Percentiles rank a stretch among this genome's conserved stretches.
Conservation (phyloP, 2,888 invertebrate genomes). For the Byasa hedistus region DNA sequence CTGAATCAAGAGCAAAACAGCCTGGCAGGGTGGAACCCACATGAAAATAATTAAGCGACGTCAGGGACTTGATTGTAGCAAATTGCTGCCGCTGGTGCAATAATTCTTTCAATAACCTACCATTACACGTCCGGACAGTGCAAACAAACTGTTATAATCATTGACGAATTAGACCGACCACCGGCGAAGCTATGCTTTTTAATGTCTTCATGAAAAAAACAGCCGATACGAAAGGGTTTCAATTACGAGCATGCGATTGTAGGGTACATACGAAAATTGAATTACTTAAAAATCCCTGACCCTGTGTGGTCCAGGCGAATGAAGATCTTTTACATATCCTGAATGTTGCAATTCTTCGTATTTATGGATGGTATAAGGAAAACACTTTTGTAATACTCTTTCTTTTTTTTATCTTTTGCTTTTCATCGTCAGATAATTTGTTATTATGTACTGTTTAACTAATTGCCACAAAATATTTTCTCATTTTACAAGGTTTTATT, state of each 20-base stretch:
- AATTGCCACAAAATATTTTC: background rate
- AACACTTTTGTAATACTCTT: background rate
- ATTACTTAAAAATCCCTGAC: conserved; percentile 26
- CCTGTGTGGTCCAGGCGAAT: conserved; percentile 26
- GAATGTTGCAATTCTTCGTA: background rate
- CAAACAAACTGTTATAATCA: conserved; percentile 64
- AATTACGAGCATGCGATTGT: conserved; percentile 30
- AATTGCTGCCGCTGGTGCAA: conserved; percentile 62
- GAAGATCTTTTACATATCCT: conserved; percentile 27
- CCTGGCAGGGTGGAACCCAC: conserved; percentile 36
- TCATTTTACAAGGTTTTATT: background rate
- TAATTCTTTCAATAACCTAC: conserved; percentile 60
- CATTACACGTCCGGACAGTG: conserved; percentile 63
- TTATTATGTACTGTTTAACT: background rate
- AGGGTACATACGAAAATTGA: conserved; percentile 27
- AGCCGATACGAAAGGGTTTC: conserved; percentile 28
- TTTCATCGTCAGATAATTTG: too few species aligned
- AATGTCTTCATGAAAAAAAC: conserved; percentile 34
- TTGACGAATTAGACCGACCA: conserved; percentile 63
- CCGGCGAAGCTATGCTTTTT: conserved; percentile 39
- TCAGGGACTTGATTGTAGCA: conserved; percentile 52
- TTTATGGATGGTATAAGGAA: background rate
- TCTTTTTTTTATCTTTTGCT: too few species aligned
- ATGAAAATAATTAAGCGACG: conserved; percentile 43
- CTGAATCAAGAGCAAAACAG: conserved; percentile 27